Conservation (phyloP, 1,140 invertebrate genomes). For the Bradynema listronoti region DNA sequence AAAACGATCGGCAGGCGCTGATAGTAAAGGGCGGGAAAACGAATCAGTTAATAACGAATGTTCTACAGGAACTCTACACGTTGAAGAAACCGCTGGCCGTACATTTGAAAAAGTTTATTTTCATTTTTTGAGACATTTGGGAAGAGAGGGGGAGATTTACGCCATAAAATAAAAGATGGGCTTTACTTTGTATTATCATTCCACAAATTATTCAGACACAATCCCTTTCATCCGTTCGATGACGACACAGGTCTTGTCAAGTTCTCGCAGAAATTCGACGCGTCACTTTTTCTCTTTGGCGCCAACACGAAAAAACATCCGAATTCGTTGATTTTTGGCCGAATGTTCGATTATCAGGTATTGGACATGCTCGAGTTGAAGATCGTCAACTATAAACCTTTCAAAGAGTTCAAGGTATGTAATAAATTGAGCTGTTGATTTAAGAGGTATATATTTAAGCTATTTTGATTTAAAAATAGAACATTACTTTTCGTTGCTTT, state of each 20-base stretch:
- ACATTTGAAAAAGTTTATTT: conserved; percentile 43
- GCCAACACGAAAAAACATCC: conserved; percentile 76
- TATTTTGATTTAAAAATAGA: too few species aligned
- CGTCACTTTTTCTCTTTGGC: conserved; percentile 78
- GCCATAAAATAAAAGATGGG: conserved; percentile 1
- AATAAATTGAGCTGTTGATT: background rate
- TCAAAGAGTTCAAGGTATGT: conserved; percentile 70
- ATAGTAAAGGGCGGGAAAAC: conserved; percentile 79
- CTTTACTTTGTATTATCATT: conserved; percentile 12
- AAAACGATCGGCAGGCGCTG: conserved; percentile 76
- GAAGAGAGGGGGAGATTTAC: background rate
- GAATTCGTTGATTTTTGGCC: conserved; percentile 78
- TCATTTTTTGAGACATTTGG: conserved; percentile 1
- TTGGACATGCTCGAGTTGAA: conserved; percentile 94
- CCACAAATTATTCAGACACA: conserved; percentile 62
- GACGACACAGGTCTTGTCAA: conserved; percentile 74
- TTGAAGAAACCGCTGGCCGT: conserved; percentile 61
- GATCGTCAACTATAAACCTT: conserved; percentile 72
- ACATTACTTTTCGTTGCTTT: too few species aligned
- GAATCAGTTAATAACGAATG: conserved; percentile 68
- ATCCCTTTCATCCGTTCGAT: conserved; percentile 79
- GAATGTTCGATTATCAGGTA: conserved; percentile 79
- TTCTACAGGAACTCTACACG: conserved; percentile 74
- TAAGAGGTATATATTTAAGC: too few species aligned
- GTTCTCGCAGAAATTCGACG: conserved; percentile 76